Evolutionary conservation across 2,888 invertebrate species (phyloP).

Genomic region (Sinelater perroti): DNA sequence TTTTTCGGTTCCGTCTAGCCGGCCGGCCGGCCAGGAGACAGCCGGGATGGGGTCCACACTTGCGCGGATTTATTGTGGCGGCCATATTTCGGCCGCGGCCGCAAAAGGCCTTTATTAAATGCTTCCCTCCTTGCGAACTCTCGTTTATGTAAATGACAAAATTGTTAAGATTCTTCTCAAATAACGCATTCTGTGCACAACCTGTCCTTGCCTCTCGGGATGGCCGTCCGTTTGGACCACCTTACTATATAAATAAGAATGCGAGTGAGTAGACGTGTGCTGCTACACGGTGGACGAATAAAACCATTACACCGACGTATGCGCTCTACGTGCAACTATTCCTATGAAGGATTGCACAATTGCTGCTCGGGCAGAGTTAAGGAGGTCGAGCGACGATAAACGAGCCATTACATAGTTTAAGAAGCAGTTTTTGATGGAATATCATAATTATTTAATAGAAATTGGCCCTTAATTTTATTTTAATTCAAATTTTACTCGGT

Average conservation of each 20-base stretch:
- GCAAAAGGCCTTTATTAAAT: constrained; percentile 37
- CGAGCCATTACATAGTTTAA: too few relatives aligned
- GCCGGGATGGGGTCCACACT: not conserved
- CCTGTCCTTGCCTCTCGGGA: constrained; percentile 22
- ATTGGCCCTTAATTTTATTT: too few relatives aligned
- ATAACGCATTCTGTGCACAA: constrained; percentile 39
- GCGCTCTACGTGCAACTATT: too few relatives aligned
- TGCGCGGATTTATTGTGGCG: constrained; percentile 25
- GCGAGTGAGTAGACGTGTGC: too few relatives aligned
- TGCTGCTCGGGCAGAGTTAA: too few relatives aligned
- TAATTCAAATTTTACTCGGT: too few relatives aligned
- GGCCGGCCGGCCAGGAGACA: constrained; percentile 10
- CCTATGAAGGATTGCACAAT: too few relatives aligned
- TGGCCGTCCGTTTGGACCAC: constrained; percentile 17
- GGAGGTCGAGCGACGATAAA: too few relatives aligned
- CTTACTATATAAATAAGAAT: constrained; percentile 13
- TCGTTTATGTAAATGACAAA: constrained; percentile 44
- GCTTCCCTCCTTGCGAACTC: constrained; percentile 38
- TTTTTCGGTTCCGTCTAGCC: constrained; percentile 28
- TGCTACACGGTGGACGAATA: not conserved
- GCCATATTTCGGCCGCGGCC: constrained; percentile 27
- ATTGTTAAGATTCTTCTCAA: constrained; percentile 44
- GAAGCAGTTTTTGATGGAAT: too few relatives aligned
- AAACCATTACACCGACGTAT: too few relatives aligned
- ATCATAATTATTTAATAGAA: too few relatives aligned